phyloP scores from a whole-genome alignment of 2,888 invertebrate genomes.

The Masnerella sp. region DNA sequence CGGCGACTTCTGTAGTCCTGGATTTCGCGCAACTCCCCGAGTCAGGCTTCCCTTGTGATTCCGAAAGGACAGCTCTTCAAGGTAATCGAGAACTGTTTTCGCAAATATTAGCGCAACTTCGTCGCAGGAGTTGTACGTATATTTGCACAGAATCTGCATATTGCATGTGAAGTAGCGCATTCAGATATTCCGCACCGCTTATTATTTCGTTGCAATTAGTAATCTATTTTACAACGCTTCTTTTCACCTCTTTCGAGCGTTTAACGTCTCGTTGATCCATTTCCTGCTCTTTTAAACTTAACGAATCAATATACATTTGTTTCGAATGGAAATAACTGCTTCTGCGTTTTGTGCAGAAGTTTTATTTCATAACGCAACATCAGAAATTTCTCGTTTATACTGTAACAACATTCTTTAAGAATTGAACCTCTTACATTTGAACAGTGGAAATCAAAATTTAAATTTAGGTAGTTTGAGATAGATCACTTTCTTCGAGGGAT shows the following conservation, averaged over 20 bases:
- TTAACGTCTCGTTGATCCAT: too few species aligned
- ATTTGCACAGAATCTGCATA: constrained; percentile 55
- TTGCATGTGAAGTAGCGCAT: constrained; percentile 53
- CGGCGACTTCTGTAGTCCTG: constrained; percentile 51
- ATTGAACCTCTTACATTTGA: too few species aligned
- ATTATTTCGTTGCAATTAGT: constrained; percentile 38
- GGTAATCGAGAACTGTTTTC: constrained; percentile 59
- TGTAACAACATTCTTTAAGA: too few species aligned
- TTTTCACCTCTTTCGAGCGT: background rate
- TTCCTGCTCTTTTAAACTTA: background rate
- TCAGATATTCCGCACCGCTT: constrained; percentile 49
- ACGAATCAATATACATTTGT: too few species aligned
- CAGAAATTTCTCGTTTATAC: too few species aligned
- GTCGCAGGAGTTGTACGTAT: constrained; percentile 55
- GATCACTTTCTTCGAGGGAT: too few species aligned
- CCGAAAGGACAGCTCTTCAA: constrained; percentile 60
- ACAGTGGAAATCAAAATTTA: too few species aligned
- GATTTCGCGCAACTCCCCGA: constrained; percentile 54
- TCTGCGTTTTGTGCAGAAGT: too few species aligned
- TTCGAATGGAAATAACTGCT: too few species aligned
- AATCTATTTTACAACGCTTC: constrained; percentile 15
- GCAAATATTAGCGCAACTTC: constrained; percentile 59
- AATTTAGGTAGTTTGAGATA: too few species aligned
- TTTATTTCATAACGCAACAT: too few species aligned
- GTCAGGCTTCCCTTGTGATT: constrained; percentile 54